phyloP scores from a whole-genome alignment of 2,888 invertebrate species.

The Drosophila paranaensis region DNA sequence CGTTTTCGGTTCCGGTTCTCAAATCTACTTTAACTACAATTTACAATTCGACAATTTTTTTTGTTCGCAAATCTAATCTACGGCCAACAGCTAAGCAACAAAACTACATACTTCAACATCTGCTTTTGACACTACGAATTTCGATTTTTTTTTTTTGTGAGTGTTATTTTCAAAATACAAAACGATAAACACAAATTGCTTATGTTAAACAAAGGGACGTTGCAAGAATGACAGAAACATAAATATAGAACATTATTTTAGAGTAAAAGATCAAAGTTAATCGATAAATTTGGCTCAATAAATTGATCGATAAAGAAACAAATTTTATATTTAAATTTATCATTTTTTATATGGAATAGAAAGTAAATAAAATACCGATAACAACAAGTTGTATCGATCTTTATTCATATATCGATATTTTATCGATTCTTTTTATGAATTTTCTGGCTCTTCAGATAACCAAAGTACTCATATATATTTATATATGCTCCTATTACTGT shows the following conservation, averaged over 20 bases:
- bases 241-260: neutral
- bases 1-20: slow-evolving; percentile 18
- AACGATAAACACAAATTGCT: slow-evolving; percentile 41
- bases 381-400: no score
- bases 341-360: no score
- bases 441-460: no score
- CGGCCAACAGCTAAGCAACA: slow-evolving; percentile 78
- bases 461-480: no score
- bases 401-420: no score
- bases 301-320: neutral
- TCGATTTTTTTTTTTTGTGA: slow-evolving; percentile 25
- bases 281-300: neutral
- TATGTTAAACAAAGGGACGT: neutral
- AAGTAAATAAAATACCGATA: no score
- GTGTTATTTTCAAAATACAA: slow-evolving; percentile 51
- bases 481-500: no score
- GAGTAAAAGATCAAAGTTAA: neutral
- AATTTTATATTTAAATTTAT: no score
- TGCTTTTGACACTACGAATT: slow-evolving; percentile 48
- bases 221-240: slow-evolving; percentile 26
- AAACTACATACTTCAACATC: slow-evolving; percentile 66
- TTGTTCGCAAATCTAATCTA: slow-evolving; percentile 53
- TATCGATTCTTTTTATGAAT: no score
- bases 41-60: slow-evolving; percentile 28
- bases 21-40: slow-evolving; percentile 37